These are phyloP conservation scores for Naso thynnoides DNA, from an alignment of 2,797 vertebrate species.

Conservation along the genomic window DNA sequence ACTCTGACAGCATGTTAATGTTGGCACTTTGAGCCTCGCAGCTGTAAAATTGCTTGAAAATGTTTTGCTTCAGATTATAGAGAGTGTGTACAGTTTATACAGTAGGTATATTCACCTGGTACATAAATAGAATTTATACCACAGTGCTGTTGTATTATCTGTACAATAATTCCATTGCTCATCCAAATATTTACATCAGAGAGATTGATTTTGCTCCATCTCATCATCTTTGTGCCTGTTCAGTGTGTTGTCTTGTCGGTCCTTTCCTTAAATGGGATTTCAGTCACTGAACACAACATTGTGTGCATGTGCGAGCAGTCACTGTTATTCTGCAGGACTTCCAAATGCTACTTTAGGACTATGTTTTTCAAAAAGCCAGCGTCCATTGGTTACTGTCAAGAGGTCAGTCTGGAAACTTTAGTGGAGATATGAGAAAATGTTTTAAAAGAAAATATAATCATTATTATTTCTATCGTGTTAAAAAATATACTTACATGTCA, in stretches of 20 bases:
- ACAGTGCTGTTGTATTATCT: constrained; percentile 17
- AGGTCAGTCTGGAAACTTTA: too few species aligned
- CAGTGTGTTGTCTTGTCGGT: not conserved
- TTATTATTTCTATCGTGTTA: too few species aligned
- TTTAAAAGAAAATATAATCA: too few species aligned
- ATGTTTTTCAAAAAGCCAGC: too few species aligned
- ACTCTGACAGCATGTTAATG: constrained; percentile 1
- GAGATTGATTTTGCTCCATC: not conserved
- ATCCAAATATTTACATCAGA: not conserved
- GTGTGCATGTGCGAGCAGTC: too few species aligned
- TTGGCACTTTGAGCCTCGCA: not conserved
- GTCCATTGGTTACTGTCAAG: too few species aligned
- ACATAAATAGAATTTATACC: too few species aligned
- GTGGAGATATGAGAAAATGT: too few species aligned
- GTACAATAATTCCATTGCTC: constrained; percentile 30
- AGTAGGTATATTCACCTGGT: constrained; percentile 11
- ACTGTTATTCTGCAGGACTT: not conserved
- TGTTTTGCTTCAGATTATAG: constrained; percentile 8
- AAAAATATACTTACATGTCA: too few species aligned
- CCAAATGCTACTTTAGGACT: not conserved
- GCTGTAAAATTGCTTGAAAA: constrained; percentile 10
- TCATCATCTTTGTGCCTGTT: not conserved
- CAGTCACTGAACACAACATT: not conserved
- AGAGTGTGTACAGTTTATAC: not conserved
- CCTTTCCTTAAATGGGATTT: constrained; percentile 8